Conservation (phyloP, 1,140 invertebrate genomes). For the Drosophila grimshawi region DNA sequence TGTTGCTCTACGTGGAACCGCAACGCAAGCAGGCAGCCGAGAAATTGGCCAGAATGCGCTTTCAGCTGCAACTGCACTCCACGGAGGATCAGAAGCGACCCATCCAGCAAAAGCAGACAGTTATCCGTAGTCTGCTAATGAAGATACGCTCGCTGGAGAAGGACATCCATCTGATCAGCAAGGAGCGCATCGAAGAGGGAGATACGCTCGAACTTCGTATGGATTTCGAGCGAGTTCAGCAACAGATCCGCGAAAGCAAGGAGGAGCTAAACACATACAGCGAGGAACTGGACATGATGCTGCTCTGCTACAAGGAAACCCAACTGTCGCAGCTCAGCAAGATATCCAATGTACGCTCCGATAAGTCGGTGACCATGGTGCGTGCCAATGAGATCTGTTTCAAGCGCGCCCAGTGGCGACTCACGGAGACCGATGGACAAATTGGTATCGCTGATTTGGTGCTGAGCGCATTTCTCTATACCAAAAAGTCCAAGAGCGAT, state of each 20-base stretch:
- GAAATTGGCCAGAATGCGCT: constrained; percentile 95
- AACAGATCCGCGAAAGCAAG: constrained; percentile 94
- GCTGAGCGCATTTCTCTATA: constrained; percentile 98
- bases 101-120: constrained; percentile 95
- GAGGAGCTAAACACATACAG: constrained; percentile 93
- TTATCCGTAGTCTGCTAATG: constrained; percentile 92
- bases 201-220: constrained; percentile 89
- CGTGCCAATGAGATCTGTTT: constrained; percentile 99
- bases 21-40: constrained; percentile 96
- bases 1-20: constrained; percentile 98
- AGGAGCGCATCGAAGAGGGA: constrained; percentile 90
- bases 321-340: constrained; percentile 88
- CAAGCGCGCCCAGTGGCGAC: constrained; percentile 98
- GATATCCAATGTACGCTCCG: constrained; percentile 84
- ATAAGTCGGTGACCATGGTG: constrained; percentile 91
- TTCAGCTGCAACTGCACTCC: constrained; percentile 95
- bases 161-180: constrained; percentile 95
- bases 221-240: constrained; percentile 88
- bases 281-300: constrained; percentile 96
- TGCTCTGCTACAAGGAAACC: constrained; percentile 95
- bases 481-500: constrained; percentile 97
- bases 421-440: constrained; percentile 98
- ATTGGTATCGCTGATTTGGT: constrained; percentile 98
- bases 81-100: constrained; percentile 95
- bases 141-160: constrained; percentile 93